Conservation (phyloP, 2,888 invertebrate genomes). For the Clostera curtula region DNA sequence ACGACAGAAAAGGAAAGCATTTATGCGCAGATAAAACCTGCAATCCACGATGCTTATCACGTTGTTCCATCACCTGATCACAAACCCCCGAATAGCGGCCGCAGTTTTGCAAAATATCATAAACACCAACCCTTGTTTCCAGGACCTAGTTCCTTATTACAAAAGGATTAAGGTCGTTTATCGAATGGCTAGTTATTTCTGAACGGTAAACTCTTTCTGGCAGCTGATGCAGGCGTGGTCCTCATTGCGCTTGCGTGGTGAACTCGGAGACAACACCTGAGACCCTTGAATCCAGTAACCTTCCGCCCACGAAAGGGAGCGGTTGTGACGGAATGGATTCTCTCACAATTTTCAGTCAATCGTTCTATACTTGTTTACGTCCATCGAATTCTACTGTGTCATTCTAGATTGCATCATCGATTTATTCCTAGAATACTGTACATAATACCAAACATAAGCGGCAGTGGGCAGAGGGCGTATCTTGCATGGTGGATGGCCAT, state of each 20-base stretch:
- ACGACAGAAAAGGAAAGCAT: too few species aligned
- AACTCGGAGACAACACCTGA: slow-evolving; percentile 40
- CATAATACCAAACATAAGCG: too few species aligned
- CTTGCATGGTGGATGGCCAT: too few species aligned
- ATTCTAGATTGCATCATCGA: too few species aligned
- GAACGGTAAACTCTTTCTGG: slow-evolving; percentile 14
- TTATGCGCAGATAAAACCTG: slow-evolving; percentile 11
- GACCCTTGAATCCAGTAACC: slow-evolving; percentile 29
- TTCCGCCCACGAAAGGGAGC: slow-evolving; percentile 13
- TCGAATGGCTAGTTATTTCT: slow-evolving; percentile 8
- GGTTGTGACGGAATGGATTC: too few species aligned
- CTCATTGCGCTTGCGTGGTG: slow-evolving; percentile 43
- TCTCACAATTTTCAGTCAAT: too few species aligned
- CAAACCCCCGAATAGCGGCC: slow-evolving; percentile 18
- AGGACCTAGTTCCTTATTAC: slow-evolving; percentile 4
- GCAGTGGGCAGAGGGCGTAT: too few species aligned
- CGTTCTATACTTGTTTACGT: too few species aligned
- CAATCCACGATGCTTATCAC: slow-evolving; percentile 22
- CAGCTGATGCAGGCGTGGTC: slow-evolving; percentile 24
- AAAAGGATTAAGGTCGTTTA: slow-evolving; percentile 16
- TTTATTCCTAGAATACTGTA: too few species aligned
- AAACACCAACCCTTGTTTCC: slow-evolving; percentile 13
- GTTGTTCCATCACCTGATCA: slow-evolving; percentile 26
- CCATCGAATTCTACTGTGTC: too few species aligned
- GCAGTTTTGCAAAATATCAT: slow-evolving; percentile 31